Base-by-base conservation (phyloP, 2,113 vertebrate genomes). In the Actinemys pallida region DNA sequence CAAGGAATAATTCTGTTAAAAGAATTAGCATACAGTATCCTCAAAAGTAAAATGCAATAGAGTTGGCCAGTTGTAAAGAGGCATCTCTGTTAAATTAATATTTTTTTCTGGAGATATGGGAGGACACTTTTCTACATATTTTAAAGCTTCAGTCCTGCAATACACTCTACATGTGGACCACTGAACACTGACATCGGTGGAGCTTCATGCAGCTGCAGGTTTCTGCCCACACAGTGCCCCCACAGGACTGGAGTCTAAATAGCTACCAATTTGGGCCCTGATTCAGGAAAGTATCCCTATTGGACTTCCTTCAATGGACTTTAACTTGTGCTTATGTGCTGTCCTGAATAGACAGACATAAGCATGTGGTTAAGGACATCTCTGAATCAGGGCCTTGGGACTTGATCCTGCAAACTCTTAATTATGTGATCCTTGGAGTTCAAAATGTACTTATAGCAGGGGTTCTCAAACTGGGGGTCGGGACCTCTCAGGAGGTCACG, bases 1-100 rank as follows among this genome's bases (percentile, higher is more conserved):
- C 57, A 93, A 91, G 87, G 72, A 95, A 94, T 97, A 86, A 92
- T 91, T 9, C 9, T 93, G 93, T 81, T 81, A 96, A 97, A 78
- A 93, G 53, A 92, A 83, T 78, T 69, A 69, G 54, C 31, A 93
- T 90, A 69, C n/a, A 76, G 76, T 57, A 91, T 94, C 94, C 94
- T 72, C 80, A 89, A 83, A 92, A 83, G n/a, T 57, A 87, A 94
- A 92, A 91, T 91, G 89, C 94, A 95, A 91, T 89, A 53, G 31
- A 53, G 25, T 53, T 53, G 10, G 35, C n/a, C 27, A 27, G 11
- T 31, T 56, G 39, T 83, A 57, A 24, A 57, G 25, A 86, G 80
- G 83, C 88, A 92, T 82, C 85, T 94, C 59, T 93, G 90, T 93
- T 81, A 84, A 84, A 87, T 89, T 81, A 85, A 83, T 81, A 57